phyloP scores from a whole-genome alignment of 1,140 invertebrate genomes.

The Brachionus sp. region DNA sequence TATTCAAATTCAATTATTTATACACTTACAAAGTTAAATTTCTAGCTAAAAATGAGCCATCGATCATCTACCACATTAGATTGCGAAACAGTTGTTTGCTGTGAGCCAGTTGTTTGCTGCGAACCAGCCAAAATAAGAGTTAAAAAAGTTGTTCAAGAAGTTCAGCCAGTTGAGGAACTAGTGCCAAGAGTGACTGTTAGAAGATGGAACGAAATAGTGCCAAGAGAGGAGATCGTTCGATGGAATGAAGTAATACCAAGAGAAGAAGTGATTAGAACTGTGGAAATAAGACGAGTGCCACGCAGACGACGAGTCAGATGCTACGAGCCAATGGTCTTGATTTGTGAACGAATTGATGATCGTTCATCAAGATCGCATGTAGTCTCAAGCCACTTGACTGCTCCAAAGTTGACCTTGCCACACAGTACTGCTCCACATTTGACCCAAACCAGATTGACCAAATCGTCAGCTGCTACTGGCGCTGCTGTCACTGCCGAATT shows the following conservation, averaged over 20 bases:
- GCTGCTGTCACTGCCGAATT: not conserved
- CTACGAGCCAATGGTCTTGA: slow-evolving; percentile 9
- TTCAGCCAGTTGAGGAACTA: not conserved
- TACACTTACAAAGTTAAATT: not conserved
- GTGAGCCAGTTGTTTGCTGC: not conserved
- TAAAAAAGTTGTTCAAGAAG: not conserved
- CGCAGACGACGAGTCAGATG: not conserved
- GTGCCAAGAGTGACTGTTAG: not conserved
- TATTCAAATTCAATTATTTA: not conserved
- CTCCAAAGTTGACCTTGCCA: not conserved
- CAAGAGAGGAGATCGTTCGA: slow-evolving; percentile 17
- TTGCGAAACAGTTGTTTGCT: not conserved
- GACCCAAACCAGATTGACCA: not conserved
- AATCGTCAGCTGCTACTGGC: not conserved
- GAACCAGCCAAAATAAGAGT: not conserved
- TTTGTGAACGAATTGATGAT: slow-evolving; percentile 31
- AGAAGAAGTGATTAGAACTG: slow-evolving; percentile 4
- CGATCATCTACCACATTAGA: not conserved
- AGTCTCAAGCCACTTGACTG: not conserved
- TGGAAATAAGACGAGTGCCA: not conserved
- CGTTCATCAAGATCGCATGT: not conserved
- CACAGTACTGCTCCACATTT: not conserved
- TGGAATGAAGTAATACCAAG: slow-evolving; percentile 28
- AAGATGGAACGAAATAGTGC: slow-evolving; percentile 29
- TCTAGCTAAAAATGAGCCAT: not conserved